Evolutionary conservation across 2,113 vertebrate species (phyloP), one percentile per base, ranked within the genome.

Genomic region (Campylomormyrus numenius): DNA sequence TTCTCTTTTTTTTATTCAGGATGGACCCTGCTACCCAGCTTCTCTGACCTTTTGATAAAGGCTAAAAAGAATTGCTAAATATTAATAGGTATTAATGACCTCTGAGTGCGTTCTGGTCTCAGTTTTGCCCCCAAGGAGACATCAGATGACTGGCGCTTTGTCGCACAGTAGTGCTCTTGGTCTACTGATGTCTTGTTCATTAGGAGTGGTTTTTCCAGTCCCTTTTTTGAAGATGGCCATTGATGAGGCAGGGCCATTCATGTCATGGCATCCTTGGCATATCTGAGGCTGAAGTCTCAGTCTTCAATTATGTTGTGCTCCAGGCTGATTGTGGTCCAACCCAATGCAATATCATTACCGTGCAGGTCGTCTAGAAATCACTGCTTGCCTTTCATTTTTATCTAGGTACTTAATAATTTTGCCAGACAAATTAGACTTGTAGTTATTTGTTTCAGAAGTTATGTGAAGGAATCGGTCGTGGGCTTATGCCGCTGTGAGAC

Each of bases 41-140:
- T 52, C 49, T 45, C 62, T 62, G 31, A 62, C 39, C 49, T 27
- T 70, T 31, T 58, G 74, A 85, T 39, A 31, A 85, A 24, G 83
- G 45, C 39, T 56, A 62, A 7, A 83, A 39, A 80, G 80, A 80
- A 66, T 52, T 3, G 21, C 46, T 84, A 90, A 90, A 90, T 91
- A 91, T 90, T 86, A 53, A 92, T 90, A 90, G 48, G 66, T 80
- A 56, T 91, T 46, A 91, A 85, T 91, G 31, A 84, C 62, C 49
- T 24, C 10, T 42, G 10, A 66, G 21, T 35, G 42, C 70, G 17
- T 77, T 31, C 10, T 70, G 62, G 62, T 91, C 58, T 87, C 66
- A 87, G n/a, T 77, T 31, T 27, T 70, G 62, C 13, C 50, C 50
- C 50, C 13, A 52, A 49, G 84, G 90, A 85, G 84, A 53, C 7